phyloP scores from a whole-genome alignment of 2,113 vertebrate genomes.

The Pseudois nayaur region DNA sequence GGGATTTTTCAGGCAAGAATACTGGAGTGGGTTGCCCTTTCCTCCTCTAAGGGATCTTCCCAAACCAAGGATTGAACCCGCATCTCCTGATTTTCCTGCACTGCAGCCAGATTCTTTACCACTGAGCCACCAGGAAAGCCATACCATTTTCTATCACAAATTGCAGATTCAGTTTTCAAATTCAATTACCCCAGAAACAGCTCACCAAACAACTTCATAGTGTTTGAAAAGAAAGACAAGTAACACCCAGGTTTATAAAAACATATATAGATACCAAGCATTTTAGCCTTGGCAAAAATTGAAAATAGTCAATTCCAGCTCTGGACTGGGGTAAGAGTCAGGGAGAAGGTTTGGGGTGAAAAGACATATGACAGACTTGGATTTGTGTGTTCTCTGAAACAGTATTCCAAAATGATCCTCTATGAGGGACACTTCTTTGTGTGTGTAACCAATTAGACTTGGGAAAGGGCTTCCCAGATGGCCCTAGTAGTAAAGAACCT shows the following conservation, averaged over 20 bases:
- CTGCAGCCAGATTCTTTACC: not conserved
- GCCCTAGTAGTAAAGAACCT: not conserved
- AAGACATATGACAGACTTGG: not conserved
- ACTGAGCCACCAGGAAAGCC: not conserved
- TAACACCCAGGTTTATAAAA: not conserved
- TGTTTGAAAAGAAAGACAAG: not conserved
- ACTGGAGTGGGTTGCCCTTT: not conserved
- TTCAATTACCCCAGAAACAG: constrained; percentile 29
- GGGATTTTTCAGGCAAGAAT: not conserved
- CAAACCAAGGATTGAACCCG: not conserved
- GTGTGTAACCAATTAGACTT: not conserved
- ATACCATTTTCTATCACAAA: constrained; percentile 32
- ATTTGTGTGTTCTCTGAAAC: not conserved
- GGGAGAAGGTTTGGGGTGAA: not conserved
- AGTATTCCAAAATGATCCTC: not conserved
- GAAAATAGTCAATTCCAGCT: not conserved
- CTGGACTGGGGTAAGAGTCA: not conserved
- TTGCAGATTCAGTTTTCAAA: constrained; percentile 45
- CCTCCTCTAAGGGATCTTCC: not conserved
- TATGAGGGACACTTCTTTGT: not conserved
- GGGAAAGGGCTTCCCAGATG: not conserved
- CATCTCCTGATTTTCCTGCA: not conserved
- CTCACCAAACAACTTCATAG: not conserved
- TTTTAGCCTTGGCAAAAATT: not conserved
- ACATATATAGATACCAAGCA: not conserved